Percentiles rank a stretch among this genome's conserved stretches.
Conservation (phyloP, 2,113 vertebrate genomes). For the Channa maculata region DNA sequence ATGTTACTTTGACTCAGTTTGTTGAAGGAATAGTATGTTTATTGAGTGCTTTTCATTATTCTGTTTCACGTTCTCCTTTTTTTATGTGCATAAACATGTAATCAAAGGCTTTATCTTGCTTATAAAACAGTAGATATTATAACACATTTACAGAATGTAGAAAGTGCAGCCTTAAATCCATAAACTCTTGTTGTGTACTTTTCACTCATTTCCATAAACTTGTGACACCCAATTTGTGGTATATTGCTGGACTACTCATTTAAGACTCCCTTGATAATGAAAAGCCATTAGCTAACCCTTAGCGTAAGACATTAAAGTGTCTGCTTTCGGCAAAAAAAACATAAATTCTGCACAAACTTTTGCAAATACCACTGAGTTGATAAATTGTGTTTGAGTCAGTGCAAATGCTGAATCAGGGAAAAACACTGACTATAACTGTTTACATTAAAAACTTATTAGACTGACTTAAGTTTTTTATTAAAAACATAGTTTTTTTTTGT, state of each 20-base stretch:
- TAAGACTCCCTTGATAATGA: neutral
- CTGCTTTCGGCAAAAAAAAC: neutral
- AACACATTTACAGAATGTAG: slow-evolving; percentile 6
- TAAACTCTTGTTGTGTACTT: slow-evolving; percentile 11
- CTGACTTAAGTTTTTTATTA: neutral
- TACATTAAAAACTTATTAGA: slow-evolving; percentile 33
- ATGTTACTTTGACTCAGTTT: slow-evolving; percentile 22
- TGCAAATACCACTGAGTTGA: slow-evolving; percentile 7
- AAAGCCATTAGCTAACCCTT: slow-evolving; percentile 12
- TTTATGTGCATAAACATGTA: slow-evolving; percentile 28
- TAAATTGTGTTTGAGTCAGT: slow-evolving; percentile 9
- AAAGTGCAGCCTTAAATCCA: slow-evolving; percentile 62
- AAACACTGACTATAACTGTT: slow-evolving; percentile 36
- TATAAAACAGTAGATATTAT: neutral
- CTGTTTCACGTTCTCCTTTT: slow-evolving; percentile 32
- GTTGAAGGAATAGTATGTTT: slow-evolving; percentile 15
- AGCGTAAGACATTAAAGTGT: neutral
- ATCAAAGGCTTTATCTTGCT: slow-evolving; percentile 24
- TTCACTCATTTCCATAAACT: slow-evolving; percentile 6
- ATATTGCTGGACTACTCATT: neutral
- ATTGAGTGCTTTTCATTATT: slow-evolving; percentile 17
- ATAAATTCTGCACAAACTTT: neutral
- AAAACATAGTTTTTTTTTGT: neutral
- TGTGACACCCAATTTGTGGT: neutral
- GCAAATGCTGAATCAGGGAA: neutral